These are phyloP conservation scores for Fratercula arctica DNA, from an alignment of 2,797 vertebrate species.

Conservation along the genomic window DNA sequence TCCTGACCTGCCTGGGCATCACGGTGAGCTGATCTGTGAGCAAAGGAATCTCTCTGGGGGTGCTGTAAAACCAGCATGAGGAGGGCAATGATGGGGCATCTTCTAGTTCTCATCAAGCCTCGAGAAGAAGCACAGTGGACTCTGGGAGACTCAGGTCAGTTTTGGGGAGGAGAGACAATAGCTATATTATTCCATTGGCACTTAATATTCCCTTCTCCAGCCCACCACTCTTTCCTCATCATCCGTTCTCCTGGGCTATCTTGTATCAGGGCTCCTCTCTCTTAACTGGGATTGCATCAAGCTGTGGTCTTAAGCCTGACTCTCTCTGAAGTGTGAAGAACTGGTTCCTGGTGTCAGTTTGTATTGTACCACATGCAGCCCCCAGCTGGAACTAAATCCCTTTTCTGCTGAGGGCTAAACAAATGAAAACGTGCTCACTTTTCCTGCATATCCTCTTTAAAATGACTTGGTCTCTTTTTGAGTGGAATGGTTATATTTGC, in stretches of 20 bases:
- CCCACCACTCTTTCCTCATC: not conserved
- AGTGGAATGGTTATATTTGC: not conserved
- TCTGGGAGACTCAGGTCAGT: not conserved
- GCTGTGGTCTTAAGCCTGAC: not conserved
- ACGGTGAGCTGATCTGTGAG: not conserved
- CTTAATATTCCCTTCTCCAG: not conserved
- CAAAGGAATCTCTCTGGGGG: not conserved
- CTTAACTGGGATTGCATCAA: not conserved
- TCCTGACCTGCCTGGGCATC: not conserved
- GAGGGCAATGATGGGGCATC: too few species aligned
- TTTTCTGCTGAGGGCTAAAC: not conserved
- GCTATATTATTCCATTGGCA: not conserved
- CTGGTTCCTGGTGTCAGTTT: not conserved
- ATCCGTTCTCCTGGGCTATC: not conserved
- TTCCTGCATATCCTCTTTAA: not conserved
- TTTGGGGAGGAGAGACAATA: not conserved
- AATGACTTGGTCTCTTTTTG: not conserved
- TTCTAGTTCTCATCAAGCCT: not conserved
- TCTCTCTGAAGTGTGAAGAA: not conserved
- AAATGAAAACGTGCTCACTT: not conserved
- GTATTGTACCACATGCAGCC: rapidly evolving
- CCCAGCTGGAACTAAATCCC: not conserved
- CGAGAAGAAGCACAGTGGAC: not conserved
- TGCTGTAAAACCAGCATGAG: not conserved
- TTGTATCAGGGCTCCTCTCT: not conserved